phyloP scores from a whole-genome alignment of 2,113 vertebrate genomes.

The Sardina pilchardus region DNA sequence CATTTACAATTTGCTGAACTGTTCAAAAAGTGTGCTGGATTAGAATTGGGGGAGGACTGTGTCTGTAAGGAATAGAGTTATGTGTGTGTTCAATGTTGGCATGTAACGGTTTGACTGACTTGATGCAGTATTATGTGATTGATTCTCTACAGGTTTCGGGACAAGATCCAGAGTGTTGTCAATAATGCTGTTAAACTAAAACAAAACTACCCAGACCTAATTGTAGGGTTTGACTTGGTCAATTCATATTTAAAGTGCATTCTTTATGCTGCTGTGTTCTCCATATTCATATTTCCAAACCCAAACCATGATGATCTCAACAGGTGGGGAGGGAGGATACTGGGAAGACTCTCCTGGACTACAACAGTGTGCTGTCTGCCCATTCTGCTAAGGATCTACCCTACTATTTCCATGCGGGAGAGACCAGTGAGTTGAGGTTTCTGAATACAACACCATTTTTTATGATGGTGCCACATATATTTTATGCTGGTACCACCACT shows the following conservation, averaged over 20 bases:
- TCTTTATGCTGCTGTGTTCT: too few relatives aligned
- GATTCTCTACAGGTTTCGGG: too few relatives aligned
- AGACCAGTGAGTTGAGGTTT: slow-evolving; percentile 75
- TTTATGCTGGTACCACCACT: too few relatives aligned
- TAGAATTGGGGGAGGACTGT: too few relatives aligned
- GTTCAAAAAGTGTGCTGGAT: too few relatives aligned
- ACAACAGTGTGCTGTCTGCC: slow-evolving; percentile 77
- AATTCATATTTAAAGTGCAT: too few relatives aligned
- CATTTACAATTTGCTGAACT: too few relatives aligned
- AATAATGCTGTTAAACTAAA: slow-evolving; percentile 75
- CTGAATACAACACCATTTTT: too few relatives aligned
- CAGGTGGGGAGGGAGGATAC: slow-evolving; percentile 88
- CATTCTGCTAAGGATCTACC: slow-evolving; percentile 74
- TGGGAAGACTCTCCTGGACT: slow-evolving; percentile 78
- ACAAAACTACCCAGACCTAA: slow-evolving; percentile 73
- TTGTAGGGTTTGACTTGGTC: slow-evolving; percentile 91
- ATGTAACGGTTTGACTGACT: neutral
- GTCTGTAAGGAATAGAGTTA: too few relatives aligned
- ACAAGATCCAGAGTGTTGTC: slow-evolving; percentile 53
- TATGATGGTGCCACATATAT: slow-evolving; percentile 10
- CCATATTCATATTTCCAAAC: too few relatives aligned
- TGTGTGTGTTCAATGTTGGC: too few relatives aligned
- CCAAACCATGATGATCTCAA: neutral
- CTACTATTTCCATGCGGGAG: slow-evolving; percentile 90
- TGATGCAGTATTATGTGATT: neutral